Evolutionary conservation across 2,888 invertebrate genomes (phyloP).

Genomic region (Eilema sororculum): DNA sequence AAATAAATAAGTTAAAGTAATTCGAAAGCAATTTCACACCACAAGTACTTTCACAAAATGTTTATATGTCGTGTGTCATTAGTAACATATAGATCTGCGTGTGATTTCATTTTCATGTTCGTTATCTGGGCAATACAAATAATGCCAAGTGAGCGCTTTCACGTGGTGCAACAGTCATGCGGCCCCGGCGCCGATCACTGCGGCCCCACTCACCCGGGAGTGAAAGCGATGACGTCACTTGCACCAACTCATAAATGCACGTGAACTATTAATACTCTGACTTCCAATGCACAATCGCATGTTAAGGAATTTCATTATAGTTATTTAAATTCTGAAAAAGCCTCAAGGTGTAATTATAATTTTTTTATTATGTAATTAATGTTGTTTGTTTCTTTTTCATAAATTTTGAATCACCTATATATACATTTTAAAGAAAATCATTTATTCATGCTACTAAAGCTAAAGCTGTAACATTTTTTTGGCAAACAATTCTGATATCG

Average conservation of each 20-base stretch:
- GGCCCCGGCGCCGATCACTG: conserved; percentile 35
- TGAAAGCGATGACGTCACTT: conserved; percentile 75
- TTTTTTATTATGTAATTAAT: neutral
- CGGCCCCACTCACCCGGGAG: conserved; percentile 54
- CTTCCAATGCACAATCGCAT: conserved; percentile 24
- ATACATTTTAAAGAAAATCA: no score
- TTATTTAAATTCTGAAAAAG: neutral
- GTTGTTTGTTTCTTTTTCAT: neutral
- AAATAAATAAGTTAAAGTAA: neutral
- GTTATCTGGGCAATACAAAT: conserved; percentile 54
- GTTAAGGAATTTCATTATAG: neutral
- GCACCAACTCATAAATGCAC: conserved; percentile 64
- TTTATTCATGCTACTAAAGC: no score
- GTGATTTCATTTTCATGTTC: conserved; percentile 38
- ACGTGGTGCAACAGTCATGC: conserved; percentile 64
- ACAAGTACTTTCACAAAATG: conserved; percentile 12
- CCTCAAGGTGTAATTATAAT: neutral
- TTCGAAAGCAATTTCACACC: neutral
- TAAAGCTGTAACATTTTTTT: no score
- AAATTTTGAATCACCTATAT: neutral
- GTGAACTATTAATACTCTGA: conserved; percentile 38
- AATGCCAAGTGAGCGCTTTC: conserved; percentile 72
- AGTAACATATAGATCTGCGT: conserved; percentile 26
- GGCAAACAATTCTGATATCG: neutral
- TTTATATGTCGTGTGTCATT: conserved; percentile 11